phyloP scores from a whole-genome alignment of 2,113 vertebrate species.

The Dipodomys stephensi region DNA sequence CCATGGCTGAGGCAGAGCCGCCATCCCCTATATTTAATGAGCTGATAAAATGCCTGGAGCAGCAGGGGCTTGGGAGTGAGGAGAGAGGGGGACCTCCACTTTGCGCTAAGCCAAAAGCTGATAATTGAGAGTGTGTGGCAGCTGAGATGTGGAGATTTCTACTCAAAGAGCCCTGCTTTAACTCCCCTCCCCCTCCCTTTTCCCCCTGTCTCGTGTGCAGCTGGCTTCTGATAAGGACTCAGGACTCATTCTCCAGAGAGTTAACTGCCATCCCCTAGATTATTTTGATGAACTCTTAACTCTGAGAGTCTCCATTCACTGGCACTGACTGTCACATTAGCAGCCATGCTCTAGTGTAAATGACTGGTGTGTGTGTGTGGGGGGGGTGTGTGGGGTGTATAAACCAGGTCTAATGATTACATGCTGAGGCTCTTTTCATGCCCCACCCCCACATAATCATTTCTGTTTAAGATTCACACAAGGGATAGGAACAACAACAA shows the following conservation, averaged over 20 bases:
- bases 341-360: background rate
- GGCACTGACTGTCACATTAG: background rate
- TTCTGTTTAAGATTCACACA: constrained; percentile 46
- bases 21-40: constrained; percentile 67
- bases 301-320: constrained; percentile 35
- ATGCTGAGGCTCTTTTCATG: background rate
- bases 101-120: constrained; percentile 56
- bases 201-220: background rate
- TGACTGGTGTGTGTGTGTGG: too few species aligned
- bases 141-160: constrained; percentile 66
- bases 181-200: background rate
- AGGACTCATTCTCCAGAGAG: constrained; percentile 41
- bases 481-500: constrained; percentile 37
- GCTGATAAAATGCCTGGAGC: constrained; percentile 59
- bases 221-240: constrained; percentile 41
- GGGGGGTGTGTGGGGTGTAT: background rate
- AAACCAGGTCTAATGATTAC: background rate
- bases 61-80: background rate
- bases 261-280: constrained; percentile 43
- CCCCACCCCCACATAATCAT: background rate
- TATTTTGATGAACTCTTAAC: constrained; percentile 70
- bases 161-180: constrained; percentile 34
- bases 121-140: constrained; percentile 61
- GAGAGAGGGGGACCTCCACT: background rate
- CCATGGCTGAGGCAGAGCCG: constrained; percentile 43